Evolutionary conservation across 2,797 vertebrate genomes (phyloP).

Genomic region (Ctenopoma kingsleyae): DNA sequence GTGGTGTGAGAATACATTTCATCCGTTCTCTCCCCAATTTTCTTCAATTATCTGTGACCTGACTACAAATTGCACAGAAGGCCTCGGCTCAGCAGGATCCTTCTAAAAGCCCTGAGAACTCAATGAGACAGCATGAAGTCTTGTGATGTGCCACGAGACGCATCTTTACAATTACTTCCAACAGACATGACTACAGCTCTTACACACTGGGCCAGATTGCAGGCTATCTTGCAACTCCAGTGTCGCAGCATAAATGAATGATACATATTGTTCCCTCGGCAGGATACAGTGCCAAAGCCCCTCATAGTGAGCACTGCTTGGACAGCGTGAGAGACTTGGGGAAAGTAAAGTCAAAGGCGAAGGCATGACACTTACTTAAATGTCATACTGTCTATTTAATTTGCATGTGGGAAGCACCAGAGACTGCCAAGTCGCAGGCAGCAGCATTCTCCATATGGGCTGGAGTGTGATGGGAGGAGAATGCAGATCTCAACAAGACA

Average conservation of each 20-base stretch:
- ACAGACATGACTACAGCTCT: conserved; percentile 23
- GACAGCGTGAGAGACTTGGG: conserved; percentile 36
- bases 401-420: conserved; percentile 59
- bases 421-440: conserved; percentile 48
- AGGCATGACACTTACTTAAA: conserved; percentile 59
- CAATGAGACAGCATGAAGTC: conserved; percentile 43
- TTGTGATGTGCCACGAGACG: conserved; percentile 49
- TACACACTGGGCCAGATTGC: conserved; percentile 41
- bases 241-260: conserved; percentile 32
- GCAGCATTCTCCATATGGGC: conserved; percentile 13
- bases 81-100: conserved; percentile 34
- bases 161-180: conserved; percentile 28
- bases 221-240: conserved; percentile 27
- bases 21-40: not conserved
- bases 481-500: conserved; percentile 4
- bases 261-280: conserved; percentile 38
- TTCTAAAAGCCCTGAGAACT: conserved; percentile 34
- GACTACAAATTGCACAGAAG: conserved; percentile 12
- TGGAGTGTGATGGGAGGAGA: conserved; percentile 22
- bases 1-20: not conserved
- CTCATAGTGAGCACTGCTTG: conserved; percentile 13
- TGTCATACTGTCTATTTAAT: conserved; percentile 65
- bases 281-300: conserved; percentile 22
- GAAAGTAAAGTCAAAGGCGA: conserved; percentile 50
- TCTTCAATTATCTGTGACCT: conserved; percentile 22